phyloP scores from a whole-genome alignment of 1,140 invertebrate genomes.

The Drosophila nasuta region DNA sequence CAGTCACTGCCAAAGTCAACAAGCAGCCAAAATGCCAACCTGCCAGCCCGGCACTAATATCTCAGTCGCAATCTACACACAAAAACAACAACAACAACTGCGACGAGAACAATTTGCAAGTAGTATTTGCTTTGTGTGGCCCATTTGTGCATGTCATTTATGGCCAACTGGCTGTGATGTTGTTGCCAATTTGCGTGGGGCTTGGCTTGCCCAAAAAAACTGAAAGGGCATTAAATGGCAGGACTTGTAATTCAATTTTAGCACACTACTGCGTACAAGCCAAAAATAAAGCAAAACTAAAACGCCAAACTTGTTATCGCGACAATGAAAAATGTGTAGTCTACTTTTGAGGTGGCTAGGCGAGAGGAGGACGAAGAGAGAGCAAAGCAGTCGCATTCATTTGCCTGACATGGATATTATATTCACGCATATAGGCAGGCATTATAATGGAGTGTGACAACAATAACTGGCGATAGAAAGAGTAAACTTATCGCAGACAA shows the following conservation, averaged over 20 bases:
- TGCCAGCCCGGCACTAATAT: neutral
- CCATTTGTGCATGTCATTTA: constrained; percentile 50
- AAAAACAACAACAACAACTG: neutral
- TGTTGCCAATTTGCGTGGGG: constrained; percentile 50
- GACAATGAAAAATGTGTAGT: constrained; percentile 38
- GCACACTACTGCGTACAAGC: constrained; percentile 9
- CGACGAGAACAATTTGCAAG: constrained; percentile 5
- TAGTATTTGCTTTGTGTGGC: constrained; percentile 32
- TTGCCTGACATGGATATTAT: constrained; percentile 15
- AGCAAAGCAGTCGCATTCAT: too few species aligned
- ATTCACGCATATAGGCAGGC: constrained; percentile 10
- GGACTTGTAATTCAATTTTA: constrained; percentile 67
- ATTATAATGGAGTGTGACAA: constrained; percentile 27
- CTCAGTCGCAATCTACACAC: constrained; percentile 13
- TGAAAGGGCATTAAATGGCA: constrained; percentile 56
- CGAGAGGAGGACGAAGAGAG: too few species aligned
- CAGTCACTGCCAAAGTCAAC: neutral
- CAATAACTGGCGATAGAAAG: neutral
- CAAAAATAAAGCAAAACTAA: constrained; percentile 22
- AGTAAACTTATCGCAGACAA: constrained; percentile 28
- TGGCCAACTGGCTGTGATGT: neutral
- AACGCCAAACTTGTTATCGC: constrained; percentile 44
- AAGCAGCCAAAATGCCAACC: too few species aligned
- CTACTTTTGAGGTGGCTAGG: constrained; percentile 20
- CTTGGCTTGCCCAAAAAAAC: constrained; percentile 21